Evolutionary conservation across 1,140 invertebrate species (phyloP).

Genomic region (Drosophila pectinifera): DNA sequence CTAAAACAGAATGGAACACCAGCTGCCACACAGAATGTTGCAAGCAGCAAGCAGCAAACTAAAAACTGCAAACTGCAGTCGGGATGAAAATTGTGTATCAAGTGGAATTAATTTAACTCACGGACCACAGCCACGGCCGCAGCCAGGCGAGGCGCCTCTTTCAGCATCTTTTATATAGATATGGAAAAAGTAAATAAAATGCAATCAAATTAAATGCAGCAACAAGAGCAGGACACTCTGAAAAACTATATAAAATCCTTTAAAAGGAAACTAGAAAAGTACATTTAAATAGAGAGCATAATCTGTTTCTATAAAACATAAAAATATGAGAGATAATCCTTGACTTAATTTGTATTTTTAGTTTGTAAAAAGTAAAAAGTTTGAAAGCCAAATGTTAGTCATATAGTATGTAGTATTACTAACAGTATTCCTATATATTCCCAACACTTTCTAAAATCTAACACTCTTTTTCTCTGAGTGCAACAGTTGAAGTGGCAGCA

Average conservation of each 20-base stretch:
- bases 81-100: slow-evolving; percentile 66
- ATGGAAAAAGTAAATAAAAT: slow-evolving; percentile 74
- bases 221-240: background rate
- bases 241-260: background rate
- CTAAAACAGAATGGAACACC: slow-evolving; percentile 45
- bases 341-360: no score
- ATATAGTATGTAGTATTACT: no score
- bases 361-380: no score
- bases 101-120: slow-evolving; percentile 72
- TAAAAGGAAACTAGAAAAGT: no score
- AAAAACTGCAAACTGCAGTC: slow-evolving; percentile 36
- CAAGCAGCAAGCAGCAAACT: slow-evolving; percentile 40
- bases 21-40: slow-evolving; percentile 53
- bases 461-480: background rate
- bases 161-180: slow-evolving; percentile 43
- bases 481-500: slow-evolving; percentile 64
- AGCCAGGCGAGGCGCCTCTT: slow-evolving; percentile 55
- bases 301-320: no score
- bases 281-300: no score
- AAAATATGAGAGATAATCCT: no score
- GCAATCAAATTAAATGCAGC: slow-evolving; percentile 82
- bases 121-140: slow-evolving; percentile 28
- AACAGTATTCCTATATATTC: no score
- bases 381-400: no score
- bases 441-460: no score